These are phyloP conservation scores for Dryobates pubescens DNA, from an alignment of 2,797 vertebrate species.

Conservation along the genomic window DNA sequence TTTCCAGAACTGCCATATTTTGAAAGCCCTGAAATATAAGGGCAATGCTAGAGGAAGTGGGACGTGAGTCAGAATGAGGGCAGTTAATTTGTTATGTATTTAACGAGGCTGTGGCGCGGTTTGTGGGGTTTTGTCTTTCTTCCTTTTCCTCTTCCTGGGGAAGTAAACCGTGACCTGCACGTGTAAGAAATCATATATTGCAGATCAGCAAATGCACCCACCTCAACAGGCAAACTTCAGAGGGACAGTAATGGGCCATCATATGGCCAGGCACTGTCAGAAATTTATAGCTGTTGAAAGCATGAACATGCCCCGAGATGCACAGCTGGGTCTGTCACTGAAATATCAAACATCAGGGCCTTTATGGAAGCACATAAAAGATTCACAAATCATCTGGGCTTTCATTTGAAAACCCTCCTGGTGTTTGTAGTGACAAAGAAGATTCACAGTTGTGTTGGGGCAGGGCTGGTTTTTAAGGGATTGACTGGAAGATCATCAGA, in stretches of 20 bases:
- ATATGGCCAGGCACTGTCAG: not conserved
- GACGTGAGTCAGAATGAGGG: slow-evolving; percentile 70
- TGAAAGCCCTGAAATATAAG: slow-evolving; percentile 67
- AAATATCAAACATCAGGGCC: not conserved
- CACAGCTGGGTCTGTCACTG: not conserved
- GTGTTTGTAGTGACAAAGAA: not conserved
- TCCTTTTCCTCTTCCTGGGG: slow-evolving; percentile 18
- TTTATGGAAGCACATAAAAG: not conserved
- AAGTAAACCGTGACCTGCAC: slow-evolving; percentile 60
- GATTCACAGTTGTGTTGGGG: not conserved
- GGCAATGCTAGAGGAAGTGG: slow-evolving; percentile 55
- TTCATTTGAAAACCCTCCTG: not conserved
- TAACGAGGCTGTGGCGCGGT: slow-evolving; percentile 35
- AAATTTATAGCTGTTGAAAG: not conserved
- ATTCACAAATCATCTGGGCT: not conserved
- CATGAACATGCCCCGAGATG: not conserved
- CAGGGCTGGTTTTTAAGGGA: not conserved
- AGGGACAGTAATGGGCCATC: not conserved
- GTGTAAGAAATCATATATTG: slow-evolving; percentile 5
- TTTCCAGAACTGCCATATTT: slow-evolving; percentile 66
- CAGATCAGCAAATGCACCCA: not conserved
- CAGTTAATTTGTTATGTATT: slow-evolving; percentile 21
- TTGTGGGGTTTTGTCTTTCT: not conserved
- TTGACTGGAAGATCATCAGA: not conserved
- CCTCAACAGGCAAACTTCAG: not conserved